Percentiles rank a stretch among this genome's conserved stretches.
phyloP scores from a whole-genome alignment of 2,888 invertebrate species.

The Aproaerema taeniolella region DNA sequence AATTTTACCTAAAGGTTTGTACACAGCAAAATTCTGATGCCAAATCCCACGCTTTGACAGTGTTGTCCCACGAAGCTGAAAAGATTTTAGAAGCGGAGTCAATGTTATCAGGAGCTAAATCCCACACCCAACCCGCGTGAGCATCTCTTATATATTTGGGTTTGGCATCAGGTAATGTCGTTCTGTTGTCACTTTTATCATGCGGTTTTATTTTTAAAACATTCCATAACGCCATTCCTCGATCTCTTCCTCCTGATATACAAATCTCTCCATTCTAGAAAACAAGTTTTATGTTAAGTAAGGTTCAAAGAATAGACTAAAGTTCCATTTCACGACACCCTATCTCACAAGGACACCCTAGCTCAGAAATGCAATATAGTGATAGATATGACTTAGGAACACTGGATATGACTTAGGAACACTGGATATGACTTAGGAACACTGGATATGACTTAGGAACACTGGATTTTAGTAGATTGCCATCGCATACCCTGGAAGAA shows the following conservation, averaged over 20 bases:
- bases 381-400: no score
- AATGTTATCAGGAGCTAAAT: slow-evolving; percentile 61
- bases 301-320: no score
- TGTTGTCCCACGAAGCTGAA: slow-evolving; percentile 80
- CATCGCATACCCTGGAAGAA: no score
- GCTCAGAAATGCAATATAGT: background rate
- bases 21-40: slow-evolving; percentile 55
- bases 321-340: no score
- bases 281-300: background rate
- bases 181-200: slow-evolving; percentile 34
- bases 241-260: slow-evolving; percentile 78
- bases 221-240: slow-evolving; percentile 74
- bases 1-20: slow-evolving; percentile 66
- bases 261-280: slow-evolving; percentile 66
- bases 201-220: slow-evolving; percentile 47
- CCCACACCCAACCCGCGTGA: slow-evolving; percentile 82
- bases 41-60: slow-evolving; percentile 77
- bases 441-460: no score
- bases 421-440: no score
- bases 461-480: no score
- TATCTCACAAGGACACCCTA: no score
- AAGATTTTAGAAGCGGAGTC: slow-evolving; percentile 62
- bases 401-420: no score
- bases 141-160: slow-evolving; percentile 61
- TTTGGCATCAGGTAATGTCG: slow-evolving; percentile 37